A percentile compares a stretch with the other conserved stretches of the same genome.
Evolutionary conservation across 2,113 vertebrate genomes (phyloP).

Genomic region (Gallinago jamesoni): DNA sequence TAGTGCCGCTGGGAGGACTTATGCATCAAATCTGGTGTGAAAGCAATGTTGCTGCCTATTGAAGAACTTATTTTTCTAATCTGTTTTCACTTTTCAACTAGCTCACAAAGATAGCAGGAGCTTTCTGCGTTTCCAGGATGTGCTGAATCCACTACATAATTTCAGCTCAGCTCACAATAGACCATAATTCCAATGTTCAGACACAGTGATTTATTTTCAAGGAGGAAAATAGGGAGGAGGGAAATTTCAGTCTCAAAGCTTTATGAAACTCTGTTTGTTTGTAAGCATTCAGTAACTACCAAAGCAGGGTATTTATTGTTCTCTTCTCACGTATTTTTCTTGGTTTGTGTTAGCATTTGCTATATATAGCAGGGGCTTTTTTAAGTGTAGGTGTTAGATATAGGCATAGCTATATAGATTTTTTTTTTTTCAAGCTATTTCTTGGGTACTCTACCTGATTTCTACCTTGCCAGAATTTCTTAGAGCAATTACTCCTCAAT

Average conservation of each 20-base stretch:
- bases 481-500: neutral
- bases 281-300: neutral
- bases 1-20: slow-evolving; percentile 49
- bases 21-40: slow-evolving; percentile 46
- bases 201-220: slow-evolving; percentile 29
- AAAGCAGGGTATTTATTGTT: neutral
- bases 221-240: neutral
- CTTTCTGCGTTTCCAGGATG: slow-evolving; percentile 34
- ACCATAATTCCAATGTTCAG: slow-evolving; percentile 17
- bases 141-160: slow-evolving; percentile 45
- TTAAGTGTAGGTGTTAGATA: neutral
- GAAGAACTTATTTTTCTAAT: slow-evolving; percentile 63
- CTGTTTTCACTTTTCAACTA: slow-evolving; percentile 45
- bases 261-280: neutral
- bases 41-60: slow-evolving; percentile 44
- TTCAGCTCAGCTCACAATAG: slow-evolving; percentile 42
- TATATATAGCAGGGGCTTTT: neutral
- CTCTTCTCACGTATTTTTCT: neutral
- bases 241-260: neutral
- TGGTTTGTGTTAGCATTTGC: neutral
- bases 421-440: neutral
- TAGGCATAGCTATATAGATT: neutral
- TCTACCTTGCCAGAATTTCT: neutral
- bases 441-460: neutral
- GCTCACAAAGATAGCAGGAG: slow-evolving; percentile 51